Evolutionary conservation across 2,888 invertebrate species (phyloP).

Genomic region (Lasioglossum leucozonium): DNA sequence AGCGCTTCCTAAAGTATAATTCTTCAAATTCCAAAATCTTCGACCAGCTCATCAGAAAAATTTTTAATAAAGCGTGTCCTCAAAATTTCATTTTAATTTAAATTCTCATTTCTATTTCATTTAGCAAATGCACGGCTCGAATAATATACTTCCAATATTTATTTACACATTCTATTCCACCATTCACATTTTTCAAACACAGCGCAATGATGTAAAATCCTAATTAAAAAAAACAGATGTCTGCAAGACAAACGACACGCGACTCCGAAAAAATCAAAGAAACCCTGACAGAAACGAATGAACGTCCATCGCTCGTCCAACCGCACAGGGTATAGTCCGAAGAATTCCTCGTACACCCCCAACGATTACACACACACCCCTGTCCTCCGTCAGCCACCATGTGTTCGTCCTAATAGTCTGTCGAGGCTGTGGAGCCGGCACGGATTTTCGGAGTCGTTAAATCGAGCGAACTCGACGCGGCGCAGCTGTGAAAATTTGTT

Average conservation of each 20-base stretch:
- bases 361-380: not conserved
- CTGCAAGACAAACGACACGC: not conserved
- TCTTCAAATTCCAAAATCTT: not conserved
- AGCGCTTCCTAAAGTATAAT: not conserved
- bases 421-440: constrained; percentile 10
- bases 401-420: constrained; percentile 56
- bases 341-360: not conserved
- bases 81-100: too few relatives aligned
- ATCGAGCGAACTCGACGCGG: constrained; percentile 66
- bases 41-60: too few relatives aligned
- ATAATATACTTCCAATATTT: too few relatives aligned
- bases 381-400: constrained; percentile 41
- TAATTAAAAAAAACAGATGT: not conserved
- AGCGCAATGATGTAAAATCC: too few relatives aligned
- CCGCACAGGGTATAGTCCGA: not conserved
- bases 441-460: constrained; percentile 68
- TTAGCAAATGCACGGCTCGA: too few relatives aligned
- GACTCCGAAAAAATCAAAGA: not conserved
- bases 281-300: not conserved
- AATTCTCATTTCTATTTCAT: too few relatives aligned
- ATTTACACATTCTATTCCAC: too few relatives aligned
- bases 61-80: too few relatives aligned
- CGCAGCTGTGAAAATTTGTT: constrained; percentile 74
- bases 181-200: not conserved
- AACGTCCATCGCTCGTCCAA: not conserved